Evolutionary conservation across 2,888 invertebrate species (phyloP).

Genomic region (Ormyrus labotus): DNA sequence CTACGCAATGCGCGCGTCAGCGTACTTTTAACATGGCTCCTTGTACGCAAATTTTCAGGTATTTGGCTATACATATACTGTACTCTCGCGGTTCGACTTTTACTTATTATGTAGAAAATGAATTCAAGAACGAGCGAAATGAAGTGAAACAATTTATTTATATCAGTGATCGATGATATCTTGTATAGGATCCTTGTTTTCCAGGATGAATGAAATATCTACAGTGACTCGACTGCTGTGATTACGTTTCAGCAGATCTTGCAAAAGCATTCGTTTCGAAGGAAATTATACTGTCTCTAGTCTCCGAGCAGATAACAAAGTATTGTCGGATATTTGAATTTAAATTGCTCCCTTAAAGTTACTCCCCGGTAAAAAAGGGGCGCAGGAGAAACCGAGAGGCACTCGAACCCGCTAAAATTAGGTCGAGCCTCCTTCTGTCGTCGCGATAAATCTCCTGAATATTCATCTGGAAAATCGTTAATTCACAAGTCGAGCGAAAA

Average conservation of each 20-base stretch:
- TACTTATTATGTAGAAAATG: no score
- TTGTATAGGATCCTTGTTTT: conserved; percentile 13
- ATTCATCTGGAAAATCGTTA: conserved; percentile 54
- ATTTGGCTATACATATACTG: background rate
- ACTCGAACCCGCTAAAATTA: conserved; percentile 11
- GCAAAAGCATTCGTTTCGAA: conserved; percentile 19
- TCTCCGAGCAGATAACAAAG: conserved; percentile 33
- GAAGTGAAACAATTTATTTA: no score
- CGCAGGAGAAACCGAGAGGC: background rate
- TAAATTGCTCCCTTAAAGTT: conserved; percentile 13
- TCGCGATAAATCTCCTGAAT: conserved; percentile 50
- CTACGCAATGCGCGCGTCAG: conserved; percentile 3
- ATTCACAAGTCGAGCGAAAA: conserved; percentile 36
- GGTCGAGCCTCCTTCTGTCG: conserved; percentile 5
- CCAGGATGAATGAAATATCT: conserved; percentile 10
- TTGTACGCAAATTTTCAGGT: no score
- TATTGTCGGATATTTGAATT: conserved; percentile 41
- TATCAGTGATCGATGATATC: conserved; percentile 26
- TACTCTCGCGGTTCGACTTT: no score
- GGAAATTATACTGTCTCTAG: conserved; percentile 12
- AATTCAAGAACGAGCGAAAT: no score
- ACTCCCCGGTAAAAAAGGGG: background rate
- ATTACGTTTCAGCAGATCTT: conserved; percentile 26
- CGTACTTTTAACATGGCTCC: conserved; percentile 39
- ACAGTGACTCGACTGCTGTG: background rate